phyloP scores from a whole-genome alignment of 2,797 vertebrate species.

The Sardinella longiceps region DNA sequence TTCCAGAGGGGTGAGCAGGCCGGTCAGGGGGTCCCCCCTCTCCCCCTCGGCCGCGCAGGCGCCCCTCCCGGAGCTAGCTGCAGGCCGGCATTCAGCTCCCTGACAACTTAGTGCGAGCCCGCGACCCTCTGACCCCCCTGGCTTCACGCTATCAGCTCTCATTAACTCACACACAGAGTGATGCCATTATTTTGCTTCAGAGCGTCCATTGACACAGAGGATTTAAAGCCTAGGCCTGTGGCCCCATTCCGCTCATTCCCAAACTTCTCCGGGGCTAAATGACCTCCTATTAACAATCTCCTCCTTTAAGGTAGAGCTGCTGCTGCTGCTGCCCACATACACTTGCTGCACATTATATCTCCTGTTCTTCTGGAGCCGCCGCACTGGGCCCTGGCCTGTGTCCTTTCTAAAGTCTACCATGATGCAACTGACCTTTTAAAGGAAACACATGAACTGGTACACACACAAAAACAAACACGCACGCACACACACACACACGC shows the following conservation, averaged over 20 bases:
- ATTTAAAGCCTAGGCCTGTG: conserved; percentile 78
- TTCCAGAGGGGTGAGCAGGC: conserved; percentile 46
- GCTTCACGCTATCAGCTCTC: conserved; percentile 85
- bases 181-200: conserved; percentile 87
- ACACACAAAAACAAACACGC: conserved; percentile 22
- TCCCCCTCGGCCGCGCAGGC: conserved; percentile 35
- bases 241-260: conserved; percentile 80
- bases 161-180: conserved; percentile 84
- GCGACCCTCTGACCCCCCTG: conserved; percentile 78
- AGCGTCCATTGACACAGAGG: conserved; percentile 77
- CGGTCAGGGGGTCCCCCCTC: conserved; percentile 52
- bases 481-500: conserved; percentile 25
- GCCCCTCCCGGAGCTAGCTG: conserved; percentile 37
- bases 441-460: conserved; percentile 7
- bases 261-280: conserved; percentile 62
- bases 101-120: conserved; percentile 78
- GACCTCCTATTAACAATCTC: conserved; percentile 68
- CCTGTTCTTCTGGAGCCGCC: conserved; percentile 59
- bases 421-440: not conserved
- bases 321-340: conserved; percentile 41
- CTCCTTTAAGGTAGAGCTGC: conserved; percentile 68
- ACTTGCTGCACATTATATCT: not conserved
- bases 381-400: not conserved
- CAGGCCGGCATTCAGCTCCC: conserved; percentile 80
- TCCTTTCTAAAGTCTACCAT: not conserved